Conservation (phyloP, 2,888 invertebrate species). For the Bursaphelenchus okinawaensis region DNA sequence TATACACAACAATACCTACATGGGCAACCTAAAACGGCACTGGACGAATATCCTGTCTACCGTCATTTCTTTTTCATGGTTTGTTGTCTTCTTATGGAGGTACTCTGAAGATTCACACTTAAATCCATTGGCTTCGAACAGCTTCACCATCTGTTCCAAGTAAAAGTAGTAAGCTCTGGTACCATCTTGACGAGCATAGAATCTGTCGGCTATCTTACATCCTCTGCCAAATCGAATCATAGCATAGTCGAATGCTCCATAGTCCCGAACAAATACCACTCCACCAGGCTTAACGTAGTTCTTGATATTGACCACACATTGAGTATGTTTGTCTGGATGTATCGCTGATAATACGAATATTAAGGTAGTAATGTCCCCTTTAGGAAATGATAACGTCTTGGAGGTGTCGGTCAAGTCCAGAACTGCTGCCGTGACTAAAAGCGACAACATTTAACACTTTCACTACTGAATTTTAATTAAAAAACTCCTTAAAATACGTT, state of each 20-base stretch:
- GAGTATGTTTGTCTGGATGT: constrained; percentile 74
- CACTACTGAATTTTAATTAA: neutral
- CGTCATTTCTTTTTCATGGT: constrained; percentile 82
- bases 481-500: constrained; percentile 4
- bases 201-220: constrained; percentile 77
- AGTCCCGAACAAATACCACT: constrained; percentile 79
- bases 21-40: constrained; percentile 70
- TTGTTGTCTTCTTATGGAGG: constrained; percentile 80
- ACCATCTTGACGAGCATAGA: constrained; percentile 93
- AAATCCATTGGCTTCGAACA: constrained; percentile 72
- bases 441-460: neutral
- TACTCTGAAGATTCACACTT: constrained; percentile 70
- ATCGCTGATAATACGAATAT: constrained; percentile 93
- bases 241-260: constrained; percentile 86
- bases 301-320: constrained; percentile 65
- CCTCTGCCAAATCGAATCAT: constrained; percentile 87
- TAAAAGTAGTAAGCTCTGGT: constrained; percentile 70
- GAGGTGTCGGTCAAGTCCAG: constrained; percentile 23
- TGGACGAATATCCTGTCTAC: constrained; percentile 89
- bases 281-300: constrained; percentile 67
- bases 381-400: constrained; percentile 58
- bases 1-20: constrained; percentile 15
- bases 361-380: constrained; percentile 77
- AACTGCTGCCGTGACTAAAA: constrained; percentile 6
- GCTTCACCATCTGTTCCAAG: constrained; percentile 66